Evolutionary conservation across 2,888 invertebrate genomes (phyloP).

Genomic region (Liodrosophila aerea): DNA sequence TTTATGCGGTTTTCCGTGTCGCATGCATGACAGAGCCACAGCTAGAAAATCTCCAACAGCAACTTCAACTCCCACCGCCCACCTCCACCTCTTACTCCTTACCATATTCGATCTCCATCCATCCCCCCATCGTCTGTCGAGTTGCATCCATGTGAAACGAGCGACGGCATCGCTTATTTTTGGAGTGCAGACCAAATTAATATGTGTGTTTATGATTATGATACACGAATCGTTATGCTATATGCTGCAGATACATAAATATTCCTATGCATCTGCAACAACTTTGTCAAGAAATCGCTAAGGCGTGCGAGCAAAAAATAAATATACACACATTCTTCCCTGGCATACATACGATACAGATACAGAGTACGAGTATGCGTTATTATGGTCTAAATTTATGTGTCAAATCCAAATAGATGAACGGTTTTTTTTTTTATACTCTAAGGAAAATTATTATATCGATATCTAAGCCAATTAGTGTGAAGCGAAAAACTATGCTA

Average conservation of each 20-base stretch:
- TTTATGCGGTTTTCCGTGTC: constrained; percentile 69
- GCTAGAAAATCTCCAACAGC: no score
- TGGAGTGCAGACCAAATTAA: constrained; percentile 73
- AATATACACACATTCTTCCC: background rate
- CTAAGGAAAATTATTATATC: background rate
- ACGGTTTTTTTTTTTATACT: constrained; percentile 2
- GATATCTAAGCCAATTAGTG: constrained; percentile 12
- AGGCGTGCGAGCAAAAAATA: constrained; percentile 12
- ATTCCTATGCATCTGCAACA: constrained; percentile 43
- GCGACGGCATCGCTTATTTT: constrained; percentile 65
- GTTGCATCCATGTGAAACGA: constrained; percentile 72
- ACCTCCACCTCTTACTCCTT: constrained; percentile 5
- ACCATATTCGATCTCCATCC: constrained; percentile 6
- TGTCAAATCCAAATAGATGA: constrained; percentile 5
- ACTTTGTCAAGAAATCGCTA: constrained; percentile 38
- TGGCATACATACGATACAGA: constrained; percentile 5
- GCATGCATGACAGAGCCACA: constrained; percentile 58
- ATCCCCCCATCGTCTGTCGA: constrained; percentile 31
- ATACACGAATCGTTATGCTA: constrained; percentile 64
- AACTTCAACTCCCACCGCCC: no score
- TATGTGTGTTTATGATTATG: constrained; percentile 75
- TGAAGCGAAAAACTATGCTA: no score
- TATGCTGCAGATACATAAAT: constrained; percentile 34
- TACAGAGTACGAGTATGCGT: no score
- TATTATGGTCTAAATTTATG: constrained; percentile 20